Evolutionary conservation across 2,888 invertebrate species (phyloP).

Genomic region (Apodemia hepburni): DNA sequence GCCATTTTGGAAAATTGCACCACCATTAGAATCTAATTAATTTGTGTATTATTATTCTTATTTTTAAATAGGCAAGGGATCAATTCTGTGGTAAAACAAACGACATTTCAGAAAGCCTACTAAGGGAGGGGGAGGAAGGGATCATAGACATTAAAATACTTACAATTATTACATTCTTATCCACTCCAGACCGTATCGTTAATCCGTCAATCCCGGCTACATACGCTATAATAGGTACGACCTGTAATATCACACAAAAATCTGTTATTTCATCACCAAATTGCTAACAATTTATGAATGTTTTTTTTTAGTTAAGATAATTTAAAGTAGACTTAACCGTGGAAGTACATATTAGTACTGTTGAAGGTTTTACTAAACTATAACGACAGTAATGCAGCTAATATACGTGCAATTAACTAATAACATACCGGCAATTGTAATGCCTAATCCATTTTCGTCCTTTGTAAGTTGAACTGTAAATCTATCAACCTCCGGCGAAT

Average conservation of each 20-base stretch:
- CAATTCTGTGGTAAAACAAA: too few relatives aligned
- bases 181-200: background rate
- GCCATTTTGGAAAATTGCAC: too few relatives aligned
- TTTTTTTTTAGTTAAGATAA: too few relatives aligned
- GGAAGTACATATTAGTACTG: background rate
- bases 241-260: conserved; percentile 18
- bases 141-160: conserved; percentile 33
- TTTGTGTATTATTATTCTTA: too few relatives aligned
- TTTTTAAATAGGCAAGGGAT: too few relatives aligned
- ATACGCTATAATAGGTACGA: conserved; percentile 17
- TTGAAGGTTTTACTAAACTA: background rate
- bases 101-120: too few relatives aligned
- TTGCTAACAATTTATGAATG: too few relatives aligned
- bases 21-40: too few relatives aligned
- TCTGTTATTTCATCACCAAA: too few relatives aligned
- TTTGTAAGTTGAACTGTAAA: conserved; percentile 96
- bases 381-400: background rate
- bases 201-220: background rate
- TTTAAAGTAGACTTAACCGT: too few relatives aligned
- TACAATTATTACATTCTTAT: conserved; percentile 36
- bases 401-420: too few relatives aligned
- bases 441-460: conserved; percentile 95
- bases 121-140: too few relatives aligned
- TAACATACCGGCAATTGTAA: conserved; percentile 95
- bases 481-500: conserved; percentile 95